Base-by-base conservation (phyloP, 1,140 invertebrate genomes). In the Harpegnathos saltator region DNA sequence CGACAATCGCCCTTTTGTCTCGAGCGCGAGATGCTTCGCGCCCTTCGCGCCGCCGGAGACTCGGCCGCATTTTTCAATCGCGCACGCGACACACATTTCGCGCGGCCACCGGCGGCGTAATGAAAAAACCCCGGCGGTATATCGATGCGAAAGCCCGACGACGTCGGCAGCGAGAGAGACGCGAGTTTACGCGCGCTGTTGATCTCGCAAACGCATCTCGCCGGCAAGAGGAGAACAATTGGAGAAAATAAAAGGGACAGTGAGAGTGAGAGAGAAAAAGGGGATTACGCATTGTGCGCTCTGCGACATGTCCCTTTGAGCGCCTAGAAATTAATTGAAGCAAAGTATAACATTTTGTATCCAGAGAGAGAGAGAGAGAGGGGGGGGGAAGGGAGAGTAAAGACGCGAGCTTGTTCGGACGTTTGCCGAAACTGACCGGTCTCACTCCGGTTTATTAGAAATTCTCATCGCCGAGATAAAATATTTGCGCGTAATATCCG, bases 1-100 rank as follows among this genome's bases (percentile, higher is more conserved):
- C 65, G 26, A 69, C 75, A 58, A 80, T 71, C 75, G 14, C 33
- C 29, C 33, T 33, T 71, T 71, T 48, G 58, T 58, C 33, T 33
- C 1, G 33, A 33, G 2, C 33, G 7, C 33, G 63, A 52, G 54
- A 24, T 54, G 38, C 29, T 19, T 56, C 56, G 44, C 75, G 69
- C 12, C 50, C 15, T 5, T 33, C 38, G 38, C 38, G 9, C 38
- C 9, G n/a, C n/a, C n/a, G n/a, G 4, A 44, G 38, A 1, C 38
- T 1, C 38, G 9, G n/a, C n/a, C n/a, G n/a, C n/a, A n/a, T n/a
- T 4, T 44, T 44, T 44, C 38, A 44, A 44, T 44, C 38, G 9
- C 38, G 38, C 38, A 29, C 24, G 48, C 58, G 54, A 26, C 33
- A 61, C 48, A 62, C 72, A 75, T 75, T 59, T 73, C 44, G 38